These are phyloP conservation scores for Eremophila alpestris DNA, from an alignment of 2,797 vertebrate genomes.

Conservation along the genomic window DNA sequence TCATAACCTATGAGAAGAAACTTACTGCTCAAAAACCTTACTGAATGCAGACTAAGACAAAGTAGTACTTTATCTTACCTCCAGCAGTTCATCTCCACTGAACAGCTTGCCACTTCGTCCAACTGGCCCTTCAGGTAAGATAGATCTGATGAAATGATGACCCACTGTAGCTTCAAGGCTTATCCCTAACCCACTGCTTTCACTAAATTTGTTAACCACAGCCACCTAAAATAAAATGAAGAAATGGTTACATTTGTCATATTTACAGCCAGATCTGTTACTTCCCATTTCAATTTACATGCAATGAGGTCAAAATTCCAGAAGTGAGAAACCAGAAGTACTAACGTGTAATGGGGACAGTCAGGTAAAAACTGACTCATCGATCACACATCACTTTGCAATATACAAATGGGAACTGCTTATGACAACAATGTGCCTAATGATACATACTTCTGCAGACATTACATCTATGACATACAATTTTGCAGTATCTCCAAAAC, in stretches of 20 bases:
- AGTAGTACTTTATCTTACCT: constrained; percentile 76
- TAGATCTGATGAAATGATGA: constrained; percentile 93
- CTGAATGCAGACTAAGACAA: background rate
- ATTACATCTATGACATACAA: background rate
- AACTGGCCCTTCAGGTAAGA: constrained; percentile 94
- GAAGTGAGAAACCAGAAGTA: background rate
- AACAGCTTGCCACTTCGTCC: constrained; percentile 89
- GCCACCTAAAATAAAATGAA: constrained; percentile 82
- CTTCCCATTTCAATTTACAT: background rate
- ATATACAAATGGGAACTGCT: background rate
- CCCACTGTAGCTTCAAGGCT: constrained; percentile 91
- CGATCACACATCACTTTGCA: background rate
- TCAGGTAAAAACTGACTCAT: background rate
- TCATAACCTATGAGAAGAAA: background rate
- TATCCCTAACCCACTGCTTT: constrained; percentile 94
- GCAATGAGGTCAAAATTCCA: background rate
- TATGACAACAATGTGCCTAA: background rate
- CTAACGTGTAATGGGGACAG: background rate
- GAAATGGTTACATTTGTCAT: background rate
- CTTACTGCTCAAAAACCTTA: background rate
- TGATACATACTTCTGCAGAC: background rate
- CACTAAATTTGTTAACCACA: constrained; percentile 91
- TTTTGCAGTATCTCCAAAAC: background rate
- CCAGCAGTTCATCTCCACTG: constrained; percentile 94
- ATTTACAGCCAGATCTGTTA: background rate